Evolutionary conservation across 2,113 vertebrate species (phyloP), one percentile per base, ranked within the genome.

Genomic region (Clarias gariepinus): DNA sequence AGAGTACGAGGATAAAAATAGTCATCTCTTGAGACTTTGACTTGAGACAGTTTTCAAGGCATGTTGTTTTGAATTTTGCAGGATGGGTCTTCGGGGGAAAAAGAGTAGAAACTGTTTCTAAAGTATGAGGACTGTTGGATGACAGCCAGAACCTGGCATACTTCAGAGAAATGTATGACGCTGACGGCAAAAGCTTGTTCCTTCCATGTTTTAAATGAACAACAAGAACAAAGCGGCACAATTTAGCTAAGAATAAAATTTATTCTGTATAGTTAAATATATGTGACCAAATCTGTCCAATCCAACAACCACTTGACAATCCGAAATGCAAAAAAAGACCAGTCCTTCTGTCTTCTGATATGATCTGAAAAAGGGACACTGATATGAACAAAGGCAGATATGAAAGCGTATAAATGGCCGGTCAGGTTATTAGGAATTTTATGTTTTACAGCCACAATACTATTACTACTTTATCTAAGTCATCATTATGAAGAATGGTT

Each of bases 1-100:
- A 25, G 77, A 36, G 55, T 36, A 60, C 8, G 18, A 81, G n/a
- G 78, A 66, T 89, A 83, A 89, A 89, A 85, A 83, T 83, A 78
- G 86, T 68, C n/a, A 79, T 81, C 74, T 76, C 78, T 84, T 64
- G 77, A 86, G 60, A 36, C 71, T 18, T 30, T 36, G 33, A 36
- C 33, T 36, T 36, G 33, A 36, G 33, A 36, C 2, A 15, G 66
- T 58, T 73, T 81, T 87, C 41, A 18, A 82, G 78, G 60, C 71
- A 41, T 81, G 74, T 80, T 81, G 85, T 89, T 85, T 87, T 52
- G 84, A 52, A 36, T 83, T 85, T 79, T 77, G 63, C 60, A 30
- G 4, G 58, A 69, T 13, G 36, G 25, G 66, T 79, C 66, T 64
- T 89, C 21, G 19, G 58, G 25, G 25, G 36, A 0, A 77, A 87